phyloP scores from a whole-genome alignment of 1,140 invertebrate species.

The Ooceraea biroi region DNA sequence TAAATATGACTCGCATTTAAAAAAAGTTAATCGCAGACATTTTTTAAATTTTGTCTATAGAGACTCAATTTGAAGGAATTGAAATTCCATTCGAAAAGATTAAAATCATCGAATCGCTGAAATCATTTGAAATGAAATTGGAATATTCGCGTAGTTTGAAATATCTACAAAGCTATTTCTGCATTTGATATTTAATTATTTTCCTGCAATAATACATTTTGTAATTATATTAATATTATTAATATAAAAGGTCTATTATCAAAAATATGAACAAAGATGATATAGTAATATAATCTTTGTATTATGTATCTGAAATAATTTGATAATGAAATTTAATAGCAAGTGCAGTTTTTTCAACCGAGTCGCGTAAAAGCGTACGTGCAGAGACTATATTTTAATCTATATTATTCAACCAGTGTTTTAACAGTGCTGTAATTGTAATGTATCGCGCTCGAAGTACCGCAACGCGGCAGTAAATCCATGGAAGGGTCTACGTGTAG shows the following conservation, averaged over 20 bases:
- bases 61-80: too few relatives aligned
- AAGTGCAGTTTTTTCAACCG: slow-evolving; percentile 17
- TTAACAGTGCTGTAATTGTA: slow-evolving; percentile 43
- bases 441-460: slow-evolving; percentile 27
- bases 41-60: background rate
- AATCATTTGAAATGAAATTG: too few relatives aligned
- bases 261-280: background rate
- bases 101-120: too few relatives aligned
- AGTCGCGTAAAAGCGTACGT: background rate
- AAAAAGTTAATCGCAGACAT: background rate
- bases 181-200: background rate
- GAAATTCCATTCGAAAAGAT: too few relatives aligned
- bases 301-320: slow-evolving; percentile 16
- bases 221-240: background rate
- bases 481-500: background rate
- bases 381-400: background rate
- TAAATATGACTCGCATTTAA: background rate
- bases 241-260: slow-evolving; percentile 12
- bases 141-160: too few relatives aligned
- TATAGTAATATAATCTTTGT: background rate
- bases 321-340: slow-evolving; percentile 4
- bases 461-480: background rate
- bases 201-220: slow-evolving; percentile 8
- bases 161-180: too few relatives aligned
- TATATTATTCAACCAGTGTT: too few relatives aligned